These are phyloP conservation scores for Ageneiosus marmoratus DNA, from an alignment of 2,113 vertebrate genomes.

Conservation along the genomic window DNA sequence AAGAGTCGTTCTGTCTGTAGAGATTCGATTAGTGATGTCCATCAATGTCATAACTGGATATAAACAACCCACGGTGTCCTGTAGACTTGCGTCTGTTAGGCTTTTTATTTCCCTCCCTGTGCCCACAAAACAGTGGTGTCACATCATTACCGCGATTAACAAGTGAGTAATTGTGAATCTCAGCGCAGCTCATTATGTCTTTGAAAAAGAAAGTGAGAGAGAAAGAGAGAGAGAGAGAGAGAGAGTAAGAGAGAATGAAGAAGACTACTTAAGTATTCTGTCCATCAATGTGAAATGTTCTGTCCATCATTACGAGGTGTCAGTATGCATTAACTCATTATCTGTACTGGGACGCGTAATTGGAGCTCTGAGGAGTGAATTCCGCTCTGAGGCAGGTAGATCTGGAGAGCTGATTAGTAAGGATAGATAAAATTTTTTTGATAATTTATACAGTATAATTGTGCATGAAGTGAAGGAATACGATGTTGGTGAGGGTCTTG, in stretches of 20 bases:
- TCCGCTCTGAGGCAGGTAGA: conserved; percentile 8
- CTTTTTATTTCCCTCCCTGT: conserved; percentile 67
- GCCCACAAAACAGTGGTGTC: conserved; percentile 56
- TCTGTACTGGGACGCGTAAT: conserved; percentile 22
- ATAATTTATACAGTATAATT: neutral
- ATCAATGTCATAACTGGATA: conserved; percentile 68
- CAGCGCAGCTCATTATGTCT: conserved; percentile 63
- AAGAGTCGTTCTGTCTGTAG: conserved; percentile 60
- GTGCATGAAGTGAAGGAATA: neutral
- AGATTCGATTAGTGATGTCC: conserved; percentile 74
- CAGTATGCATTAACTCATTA: conserved; percentile 22
- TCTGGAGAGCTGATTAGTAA: neutral
- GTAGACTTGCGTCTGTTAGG: conserved; percentile 58
- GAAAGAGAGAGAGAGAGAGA: conserved; percentile 12
- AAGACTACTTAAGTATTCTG: conserved; percentile 15
- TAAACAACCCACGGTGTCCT: conserved; percentile 61
- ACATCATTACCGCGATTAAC: conserved; percentile 64
- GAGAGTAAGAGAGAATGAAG: neutral
- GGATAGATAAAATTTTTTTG: neutral
- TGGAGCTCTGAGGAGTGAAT: conserved; percentile 13
- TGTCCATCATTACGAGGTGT: conserved; percentile 33
- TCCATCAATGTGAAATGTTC: conserved; percentile 26
- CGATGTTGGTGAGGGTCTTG: neutral
- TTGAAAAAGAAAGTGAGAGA: conserved; percentile 33
- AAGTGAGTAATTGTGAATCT: conserved; percentile 59